A percentile compares a stretch with the other conserved stretches of the same genome.
These are phyloP conservation scores for Hirtodrosophila trivittata DNA, from an alignment of 2,888 invertebrate genomes.

Conservation along the genomic window DNA sequence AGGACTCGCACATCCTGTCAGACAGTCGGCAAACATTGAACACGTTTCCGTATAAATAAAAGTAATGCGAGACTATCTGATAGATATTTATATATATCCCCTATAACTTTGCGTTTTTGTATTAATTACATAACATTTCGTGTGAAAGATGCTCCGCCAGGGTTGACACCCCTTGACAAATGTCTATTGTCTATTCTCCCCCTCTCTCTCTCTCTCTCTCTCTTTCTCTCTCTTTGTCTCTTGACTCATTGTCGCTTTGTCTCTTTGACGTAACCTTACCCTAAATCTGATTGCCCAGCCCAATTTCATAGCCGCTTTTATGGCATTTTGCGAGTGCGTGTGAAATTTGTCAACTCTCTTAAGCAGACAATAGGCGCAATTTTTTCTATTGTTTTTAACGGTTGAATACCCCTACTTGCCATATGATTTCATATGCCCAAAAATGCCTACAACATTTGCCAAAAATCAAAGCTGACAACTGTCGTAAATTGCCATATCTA, in stretches of 20 bases:
- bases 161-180: constrained; percentile 36
- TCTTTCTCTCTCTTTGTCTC: constrained; percentile 49
- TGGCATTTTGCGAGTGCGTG: constrained; percentile 61
- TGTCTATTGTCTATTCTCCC: not conserved
- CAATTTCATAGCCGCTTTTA: constrained; percentile 50
- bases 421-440: constrained; percentile 20
- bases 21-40: constrained; percentile 41
- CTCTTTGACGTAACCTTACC: constrained; percentile 37
- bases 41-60: constrained; percentile 57
- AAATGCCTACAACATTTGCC: constrained; percentile 28
- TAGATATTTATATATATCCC: too few relatives aligned
- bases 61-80: constrained; percentile 31
- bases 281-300: constrained; percentile 45
- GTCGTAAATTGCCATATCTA: constrained; percentile 28
- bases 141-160: constrained; percentile 47
- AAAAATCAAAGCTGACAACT: constrained; percentile 33
- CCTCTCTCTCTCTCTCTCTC: constrained; percentile 27
- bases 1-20: constrained; percentile 48
- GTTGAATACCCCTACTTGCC: constrained; percentile 46
- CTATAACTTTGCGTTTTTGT: constrained; percentile 10
- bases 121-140: constrained; percentile 59
- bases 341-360: constrained; percentile 64
- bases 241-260: constrained; percentile 38
- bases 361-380: constrained; percentile 45
- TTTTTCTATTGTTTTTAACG: constrained; percentile 55